These are phyloP conservation scores for Fregetta grallaria DNA, from an alignment of 2,113 vertebrate genomes.

Conservation along the genomic window DNA sequence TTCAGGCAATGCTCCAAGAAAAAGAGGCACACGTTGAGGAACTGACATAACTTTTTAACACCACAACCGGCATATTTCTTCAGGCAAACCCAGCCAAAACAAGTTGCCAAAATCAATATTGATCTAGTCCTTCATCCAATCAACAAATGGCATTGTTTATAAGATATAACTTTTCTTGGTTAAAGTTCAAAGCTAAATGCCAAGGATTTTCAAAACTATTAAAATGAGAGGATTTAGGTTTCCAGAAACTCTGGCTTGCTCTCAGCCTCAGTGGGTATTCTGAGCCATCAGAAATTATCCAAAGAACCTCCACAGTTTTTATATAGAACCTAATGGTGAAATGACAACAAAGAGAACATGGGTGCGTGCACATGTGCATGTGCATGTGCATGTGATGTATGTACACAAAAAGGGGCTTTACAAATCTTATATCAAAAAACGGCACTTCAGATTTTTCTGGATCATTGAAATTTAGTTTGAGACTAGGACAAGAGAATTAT, in stretches of 20 bases:
- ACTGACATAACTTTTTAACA: constrained; percentile 90
- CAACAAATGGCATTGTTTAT: constrained; percentile 97
- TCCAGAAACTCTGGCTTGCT: constrained; percentile 76
- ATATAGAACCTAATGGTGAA: background rate
- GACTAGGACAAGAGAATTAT: background rate
- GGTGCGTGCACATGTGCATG: background rate
- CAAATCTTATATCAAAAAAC: background rate
- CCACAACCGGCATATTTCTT: constrained; percentile 83
- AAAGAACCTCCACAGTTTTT: constrained; percentile 51
- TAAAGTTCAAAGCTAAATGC: constrained; percentile 86
- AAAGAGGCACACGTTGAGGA: constrained; percentile 85
- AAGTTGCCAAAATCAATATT: constrained; percentile 85
- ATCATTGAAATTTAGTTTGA: background rate
- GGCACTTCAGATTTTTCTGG: background rate
- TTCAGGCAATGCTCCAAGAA: constrained; percentile 77
- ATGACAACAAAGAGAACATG: background rate
- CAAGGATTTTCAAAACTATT: constrained; percentile 80
- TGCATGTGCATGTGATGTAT: background rate
- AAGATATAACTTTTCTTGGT: constrained; percentile 95
- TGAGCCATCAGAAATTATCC: constrained; percentile 60
- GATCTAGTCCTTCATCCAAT: constrained; percentile 84
- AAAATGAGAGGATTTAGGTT: constrained; percentile 75
- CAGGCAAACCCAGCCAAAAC: constrained; percentile 71
- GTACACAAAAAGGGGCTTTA: background rate
- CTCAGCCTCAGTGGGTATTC: constrained; percentile 59